Evolutionary conservation across 2,797 vertebrate species (phyloP).

Genomic region (Myotis findleyi): DNA sequence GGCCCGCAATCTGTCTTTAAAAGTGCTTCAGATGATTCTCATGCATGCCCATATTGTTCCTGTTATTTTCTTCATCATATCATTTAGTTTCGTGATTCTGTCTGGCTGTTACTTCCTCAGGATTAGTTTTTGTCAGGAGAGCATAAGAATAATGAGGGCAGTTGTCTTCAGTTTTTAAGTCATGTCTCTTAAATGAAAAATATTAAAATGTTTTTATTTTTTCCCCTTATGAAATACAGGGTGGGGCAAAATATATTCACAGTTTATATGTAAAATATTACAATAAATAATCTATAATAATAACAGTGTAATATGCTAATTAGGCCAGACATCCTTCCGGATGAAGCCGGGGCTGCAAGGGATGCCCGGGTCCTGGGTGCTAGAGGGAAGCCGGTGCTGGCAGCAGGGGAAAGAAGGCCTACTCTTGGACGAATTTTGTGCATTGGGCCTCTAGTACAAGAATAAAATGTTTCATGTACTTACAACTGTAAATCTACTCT

Average conservation of each 20-base stretch:
- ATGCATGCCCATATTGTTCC: not conserved
- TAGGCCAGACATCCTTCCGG: too few relatives aligned
- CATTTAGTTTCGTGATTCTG: not conserved
- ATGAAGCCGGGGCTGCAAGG: too few relatives aligned
- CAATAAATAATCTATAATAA: not conserved
- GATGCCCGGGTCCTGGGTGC: too few relatives aligned
- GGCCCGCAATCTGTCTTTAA: not conserved
- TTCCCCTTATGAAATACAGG: not conserved
- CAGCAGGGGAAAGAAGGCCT: too few relatives aligned
- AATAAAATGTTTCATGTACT: not conserved
- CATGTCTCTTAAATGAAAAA: not conserved
- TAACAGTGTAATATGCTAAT: too few relatives aligned
- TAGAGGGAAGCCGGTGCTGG: too few relatives aligned
- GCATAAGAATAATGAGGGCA: not conserved
- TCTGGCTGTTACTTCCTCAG: not conserved
- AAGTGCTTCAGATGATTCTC: not conserved
- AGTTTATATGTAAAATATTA: not conserved
- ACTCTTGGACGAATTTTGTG: too few relatives aligned
- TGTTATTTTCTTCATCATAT: not conserved
- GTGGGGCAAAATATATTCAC: not conserved
- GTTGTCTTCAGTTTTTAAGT: conserved; percentile 40
- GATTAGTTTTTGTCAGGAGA: conserved; percentile 26
- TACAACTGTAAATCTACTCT: not conserved
- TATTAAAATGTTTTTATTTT: not conserved
- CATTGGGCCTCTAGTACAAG: not conserved